A percentile compares a stretch with the other conserved stretches of the same genome.
These are phyloP conservation scores for Carapus acus DNA, from an alignment of 2,797 vertebrate species.

Conservation along the genomic window DNA sequence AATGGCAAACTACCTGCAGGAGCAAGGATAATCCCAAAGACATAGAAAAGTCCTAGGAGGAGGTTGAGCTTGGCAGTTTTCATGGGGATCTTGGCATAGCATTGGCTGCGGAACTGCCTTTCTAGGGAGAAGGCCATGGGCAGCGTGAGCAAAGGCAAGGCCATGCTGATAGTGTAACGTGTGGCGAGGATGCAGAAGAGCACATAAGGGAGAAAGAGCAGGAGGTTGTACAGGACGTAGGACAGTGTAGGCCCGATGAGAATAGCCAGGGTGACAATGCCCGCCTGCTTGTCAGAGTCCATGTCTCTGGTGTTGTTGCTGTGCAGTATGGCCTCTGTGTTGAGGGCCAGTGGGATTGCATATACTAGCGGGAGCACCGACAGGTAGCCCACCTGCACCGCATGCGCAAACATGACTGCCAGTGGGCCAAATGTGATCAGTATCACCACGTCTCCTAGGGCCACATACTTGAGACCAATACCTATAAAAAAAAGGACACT, in stretches of 20 bases:
- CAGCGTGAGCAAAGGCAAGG: slow-evolving; percentile 89
- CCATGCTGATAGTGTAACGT: slow-evolving; percentile 93
- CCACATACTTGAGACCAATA: slow-evolving; percentile 96
- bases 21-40: slow-evolving; percentile 87
- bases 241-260: slow-evolving; percentile 89
- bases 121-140: slow-evolving; percentile 95
- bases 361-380: slow-evolving; percentile 89
- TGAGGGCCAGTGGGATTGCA: slow-evolving; percentile 89
- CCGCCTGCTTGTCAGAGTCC: slow-evolving; percentile 92
- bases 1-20: slow-evolving; percentile 83
- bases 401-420: slow-evolving; percentile 95
- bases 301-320: slow-evolving; percentile 98
- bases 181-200: slow-evolving; percentile 92
- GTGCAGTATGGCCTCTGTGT: slow-evolving; percentile 96
- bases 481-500: slow-evolving; percentile 67
- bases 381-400: slow-evolving; percentile 93
- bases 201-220: slow-evolving; percentile 93
- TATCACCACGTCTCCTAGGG: slow-evolving; percentile 93
- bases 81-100: slow-evolving; percentile 88
- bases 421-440: slow-evolving; percentile 97
- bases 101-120: slow-evolving; percentile 87
- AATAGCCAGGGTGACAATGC: slow-evolving; percentile 96
- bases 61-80: slow-evolving; percentile 96
- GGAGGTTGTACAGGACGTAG: slow-evolving; percentile 85
- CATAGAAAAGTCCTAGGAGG: slow-evolving; percentile 92